Conservation (phyloP, 1,140 invertebrate genomes). For the Neodiprion virginianus region DNA sequence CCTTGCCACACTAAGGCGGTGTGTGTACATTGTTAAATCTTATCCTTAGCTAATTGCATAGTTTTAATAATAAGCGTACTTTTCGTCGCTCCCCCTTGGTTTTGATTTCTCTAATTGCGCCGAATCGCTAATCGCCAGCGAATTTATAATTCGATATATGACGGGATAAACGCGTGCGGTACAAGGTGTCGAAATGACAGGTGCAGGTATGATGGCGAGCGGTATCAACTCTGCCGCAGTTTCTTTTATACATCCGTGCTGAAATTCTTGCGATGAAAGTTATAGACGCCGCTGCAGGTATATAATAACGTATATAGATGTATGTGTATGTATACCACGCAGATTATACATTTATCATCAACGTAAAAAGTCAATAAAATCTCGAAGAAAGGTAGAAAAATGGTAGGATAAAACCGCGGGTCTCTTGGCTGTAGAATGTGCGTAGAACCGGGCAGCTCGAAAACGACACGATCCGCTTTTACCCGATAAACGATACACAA, state of each 20-base stretch:
- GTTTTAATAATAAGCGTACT: conserved; percentile 4
- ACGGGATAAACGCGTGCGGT: not conserved
- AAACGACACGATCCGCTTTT: no score
- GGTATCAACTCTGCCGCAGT: no score
- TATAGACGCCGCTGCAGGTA: not conserved
- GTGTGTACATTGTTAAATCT: conserved; percentile 61
- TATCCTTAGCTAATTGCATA: conserved; percentile 34
- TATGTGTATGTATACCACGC: no score
- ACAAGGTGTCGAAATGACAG: not conserved
- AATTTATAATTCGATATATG: no score
- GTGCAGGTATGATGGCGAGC: not conserved
- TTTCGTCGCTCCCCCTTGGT: conserved; percentile 25
- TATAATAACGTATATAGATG: not conserved
- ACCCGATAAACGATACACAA: no score
- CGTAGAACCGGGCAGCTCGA: no score
- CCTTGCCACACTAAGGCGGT: conserved; percentile 62
- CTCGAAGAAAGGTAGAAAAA: not conserved
- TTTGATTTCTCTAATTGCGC: conserved; percentile 20
- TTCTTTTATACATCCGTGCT: not conserved
- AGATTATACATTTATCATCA: not conserved
- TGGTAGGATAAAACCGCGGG: no score
- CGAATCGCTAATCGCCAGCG: not conserved
- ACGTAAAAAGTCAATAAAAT: not conserved
- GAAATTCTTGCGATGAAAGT: conserved; percentile 1
- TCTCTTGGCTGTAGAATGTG: no score